phyloP scores from a whole-genome alignment of 2,888 invertebrate genomes.

The Caenorhabditis becei region DNA sequence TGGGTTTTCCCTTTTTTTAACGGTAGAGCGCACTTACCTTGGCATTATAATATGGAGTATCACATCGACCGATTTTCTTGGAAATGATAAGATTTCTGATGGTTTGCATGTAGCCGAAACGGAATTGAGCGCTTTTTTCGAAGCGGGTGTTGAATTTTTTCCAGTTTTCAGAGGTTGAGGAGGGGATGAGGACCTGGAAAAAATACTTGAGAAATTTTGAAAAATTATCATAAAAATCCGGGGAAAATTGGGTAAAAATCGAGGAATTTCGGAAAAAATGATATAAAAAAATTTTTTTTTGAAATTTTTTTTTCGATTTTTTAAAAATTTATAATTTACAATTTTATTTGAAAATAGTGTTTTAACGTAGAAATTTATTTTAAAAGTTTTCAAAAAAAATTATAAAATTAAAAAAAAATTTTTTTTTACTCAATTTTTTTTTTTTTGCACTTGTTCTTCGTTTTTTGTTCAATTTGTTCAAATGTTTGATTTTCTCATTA shows the following conservation, averaged over 20 bases:
- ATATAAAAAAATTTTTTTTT: too few relatives aligned
- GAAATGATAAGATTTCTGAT: not conserved
- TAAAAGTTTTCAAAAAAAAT: not conserved
- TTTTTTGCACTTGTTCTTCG: not conserved
- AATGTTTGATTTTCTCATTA: too few relatives aligned
- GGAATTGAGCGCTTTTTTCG: slow-evolving; percentile 15
- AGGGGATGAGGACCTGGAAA: slow-evolving; percentile 48
- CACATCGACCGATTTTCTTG: not conserved
- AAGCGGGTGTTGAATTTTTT: slow-evolving; percentile 24
- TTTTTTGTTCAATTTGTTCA: not conserved
- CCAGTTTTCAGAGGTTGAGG: slow-evolving; percentile 13
- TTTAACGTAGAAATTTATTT: too few relatives aligned
- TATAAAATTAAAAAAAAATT: not conserved
- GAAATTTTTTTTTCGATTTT: too few relatives aligned
- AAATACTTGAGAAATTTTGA: not conserved
- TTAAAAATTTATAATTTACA: too few relatives aligned
- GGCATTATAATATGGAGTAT: not conserved
- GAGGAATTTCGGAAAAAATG: too few relatives aligned
- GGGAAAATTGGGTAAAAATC: too few relatives aligned
- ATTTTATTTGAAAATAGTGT: too few relatives aligned
- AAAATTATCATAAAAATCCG: not conserved
- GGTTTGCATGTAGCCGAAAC: slow-evolving; percentile 12
- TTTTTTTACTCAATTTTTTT: not conserved
- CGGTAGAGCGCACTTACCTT: slow-evolving; percentile 5
- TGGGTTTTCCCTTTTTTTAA: not conserved